Evolutionary conservation across 2,797 vertebrate genomes (phyloP), one percentile per base, ranked within the genome.

Genomic region (Hyperoplus lanceolatus): DNA sequence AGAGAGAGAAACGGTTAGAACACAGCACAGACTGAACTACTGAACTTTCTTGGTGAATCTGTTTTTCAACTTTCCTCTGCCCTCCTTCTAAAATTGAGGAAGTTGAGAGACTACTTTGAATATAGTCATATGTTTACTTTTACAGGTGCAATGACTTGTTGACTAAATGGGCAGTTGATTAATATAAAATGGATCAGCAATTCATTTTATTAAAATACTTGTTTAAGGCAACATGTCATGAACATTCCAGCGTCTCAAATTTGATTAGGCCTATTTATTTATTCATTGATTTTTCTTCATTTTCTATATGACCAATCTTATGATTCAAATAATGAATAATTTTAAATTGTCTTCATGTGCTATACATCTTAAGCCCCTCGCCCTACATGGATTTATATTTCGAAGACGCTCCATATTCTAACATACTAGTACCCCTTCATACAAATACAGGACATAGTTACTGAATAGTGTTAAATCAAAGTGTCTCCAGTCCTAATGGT

Each of bases 21-120:
- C 15, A 75, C 54, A 12, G 14, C 63, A 18, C 57, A 18, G 18
- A 42, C 75, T n/a, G n/a, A 43, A 57, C 21, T 42, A 3, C 43
- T 56, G 18, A 49, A 65, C 72, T 67, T 67, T 51, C 36, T 38
- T 8, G 1, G 42, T 51, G 29, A 45, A 63, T 69, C 16, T 16
- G 2, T 53, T 70, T 63, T 29, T 48, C 4, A 10, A 36, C 39
- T 73, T 16, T 50, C 41, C 18, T 54, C 4, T 12, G 43, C 6
- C 43, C 10, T 45, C 43, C 43, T 51, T 57, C 1, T 43, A 8
- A 39, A 29, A 29, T 29, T 29, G 46, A 58, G 11, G 46, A 49
- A 12, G 9, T 51, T 41, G 43, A 13, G 39, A 51, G 5, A 41
- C 9, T 8, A 51, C 1, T 41, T 7, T 65, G 15, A 14, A 8